Conservation (phyloP, 2,888 invertebrate species). For the Gnatocerus cornutus region DNA sequence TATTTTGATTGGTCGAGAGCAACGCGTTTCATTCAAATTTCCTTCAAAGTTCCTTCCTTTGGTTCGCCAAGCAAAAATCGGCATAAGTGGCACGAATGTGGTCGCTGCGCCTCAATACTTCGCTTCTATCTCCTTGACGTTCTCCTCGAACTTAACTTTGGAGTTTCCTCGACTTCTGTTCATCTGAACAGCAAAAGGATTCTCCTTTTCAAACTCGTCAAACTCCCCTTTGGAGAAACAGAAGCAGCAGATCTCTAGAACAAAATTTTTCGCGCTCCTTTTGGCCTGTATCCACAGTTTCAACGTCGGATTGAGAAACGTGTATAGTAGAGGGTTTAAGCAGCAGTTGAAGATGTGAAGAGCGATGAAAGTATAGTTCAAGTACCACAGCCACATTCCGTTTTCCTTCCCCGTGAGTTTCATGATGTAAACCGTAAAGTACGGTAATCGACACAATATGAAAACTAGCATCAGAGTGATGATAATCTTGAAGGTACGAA, state of each 20-base stretch:
- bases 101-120: constrained; percentile 3
- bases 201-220: constrained; percentile 66
- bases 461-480: constrained; percentile 74
- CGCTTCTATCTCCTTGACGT: constrained; percentile 18
- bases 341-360: constrained; percentile 74
- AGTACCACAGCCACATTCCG: constrained; percentile 68
- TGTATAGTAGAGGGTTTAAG: constrained; percentile 76
- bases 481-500: constrained; percentile 75
- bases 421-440: constrained; percentile 73
- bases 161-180: constrained; percentile 18
- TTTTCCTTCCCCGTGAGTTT: constrained; percentile 64
- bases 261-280: constrained; percentile 60
- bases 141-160: constrained; percentile 37
- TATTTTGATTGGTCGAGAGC: too few relatives aligned
- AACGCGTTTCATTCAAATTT: too few relatives aligned
- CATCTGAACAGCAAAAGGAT: constrained; percentile 57
- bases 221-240: constrained; percentile 67
- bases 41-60: too few relatives aligned
- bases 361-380: constrained; percentile 72
- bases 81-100: too few relatives aligned
- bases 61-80: too few relatives aligned
- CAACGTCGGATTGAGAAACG: constrained; percentile 74
- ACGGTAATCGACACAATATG: constrained; percentile 72
- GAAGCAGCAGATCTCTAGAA: constrained; percentile 66
- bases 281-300: constrained; percentile 56